A percentile compares a stretch with the other conserved stretches of the same genome.
phyloP scores from a whole-genome alignment of 2,797 vertebrate genomes.

The Urocyon cinereoargenteus region DNA sequence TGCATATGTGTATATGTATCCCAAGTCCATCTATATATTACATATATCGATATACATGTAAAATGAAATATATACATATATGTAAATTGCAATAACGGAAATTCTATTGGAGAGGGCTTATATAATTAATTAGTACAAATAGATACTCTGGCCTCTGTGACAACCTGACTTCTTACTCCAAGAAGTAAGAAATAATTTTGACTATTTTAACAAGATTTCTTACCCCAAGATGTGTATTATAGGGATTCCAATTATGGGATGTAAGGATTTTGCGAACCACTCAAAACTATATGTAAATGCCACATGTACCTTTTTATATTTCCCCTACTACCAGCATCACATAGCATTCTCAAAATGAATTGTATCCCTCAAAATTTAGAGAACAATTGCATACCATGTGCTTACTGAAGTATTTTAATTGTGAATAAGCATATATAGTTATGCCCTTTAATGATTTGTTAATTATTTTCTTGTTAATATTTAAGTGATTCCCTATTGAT shows the following conservation, averaged over 20 bases:
- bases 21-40: background rate
- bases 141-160: background rate
- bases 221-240: background rate
- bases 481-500: background rate
- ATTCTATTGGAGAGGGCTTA: background rate
- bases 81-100: background rate
- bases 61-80: background rate
- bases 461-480: background rate
- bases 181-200: slow-evolving; percentile 1
- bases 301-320: background rate
- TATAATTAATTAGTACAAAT: background rate
- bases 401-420: background rate
- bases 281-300: background rate
- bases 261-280: background rate
- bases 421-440: background rate
- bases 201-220: background rate
- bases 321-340: background rate
- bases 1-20: background rate
- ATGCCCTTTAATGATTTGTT: background rate
- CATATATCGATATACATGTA: background rate
- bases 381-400: background rate
- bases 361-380: background rate
- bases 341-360: background rate
- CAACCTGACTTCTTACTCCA: background rate
- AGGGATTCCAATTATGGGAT: background rate